Percentiles rank a stretch among this genome's conserved stretches.
These are phyloP conservation scores for Pelobates fuscus DNA, from an alignment of 2,113 vertebrate genomes.

Conservation along the genomic window DNA sequence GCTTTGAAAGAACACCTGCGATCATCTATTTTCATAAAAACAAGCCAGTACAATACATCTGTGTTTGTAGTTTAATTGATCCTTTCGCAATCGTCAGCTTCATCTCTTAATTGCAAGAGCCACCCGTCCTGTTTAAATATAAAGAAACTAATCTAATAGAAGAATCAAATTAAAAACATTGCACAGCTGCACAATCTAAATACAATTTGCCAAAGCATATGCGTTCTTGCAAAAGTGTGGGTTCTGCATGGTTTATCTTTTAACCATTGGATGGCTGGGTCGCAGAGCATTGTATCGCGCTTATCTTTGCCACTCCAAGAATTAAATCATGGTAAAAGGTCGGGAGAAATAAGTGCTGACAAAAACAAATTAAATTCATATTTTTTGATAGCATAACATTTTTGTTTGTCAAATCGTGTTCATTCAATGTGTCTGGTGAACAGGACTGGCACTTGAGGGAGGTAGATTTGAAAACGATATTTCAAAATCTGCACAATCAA, in stretches of 20 bases:
- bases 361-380: too few relatives aligned
- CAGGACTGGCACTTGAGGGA: too few relatives aligned
- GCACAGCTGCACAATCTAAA: conserved; percentile 37
- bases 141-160: conserved; percentile 40
- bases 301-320: too few relatives aligned
- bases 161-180: conserved; percentile 23
- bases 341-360: too few relatives aligned
- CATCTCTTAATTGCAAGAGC: neutral
- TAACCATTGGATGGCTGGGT: neutral
- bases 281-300: too few relatives aligned
- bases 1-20: neutral
- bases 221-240: conserved; percentile 27
- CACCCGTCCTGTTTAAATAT: conserved; percentile 12
- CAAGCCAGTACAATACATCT: neutral
- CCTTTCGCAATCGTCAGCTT: neutral
- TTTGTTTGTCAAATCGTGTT: too few relatives aligned
- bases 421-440: too few relatives aligned
- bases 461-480: too few relatives aligned
- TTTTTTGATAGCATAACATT: too few relatives aligned
- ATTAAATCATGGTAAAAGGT: too few relatives aligned
- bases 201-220: conserved; percentile 38
- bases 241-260: neutral
- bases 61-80: neutral
- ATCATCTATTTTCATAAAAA: neutral
- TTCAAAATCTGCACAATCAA: too few relatives aligned